Conservation (phyloP, 2,797 vertebrate species). For the Eulemur albifrons region DNA sequence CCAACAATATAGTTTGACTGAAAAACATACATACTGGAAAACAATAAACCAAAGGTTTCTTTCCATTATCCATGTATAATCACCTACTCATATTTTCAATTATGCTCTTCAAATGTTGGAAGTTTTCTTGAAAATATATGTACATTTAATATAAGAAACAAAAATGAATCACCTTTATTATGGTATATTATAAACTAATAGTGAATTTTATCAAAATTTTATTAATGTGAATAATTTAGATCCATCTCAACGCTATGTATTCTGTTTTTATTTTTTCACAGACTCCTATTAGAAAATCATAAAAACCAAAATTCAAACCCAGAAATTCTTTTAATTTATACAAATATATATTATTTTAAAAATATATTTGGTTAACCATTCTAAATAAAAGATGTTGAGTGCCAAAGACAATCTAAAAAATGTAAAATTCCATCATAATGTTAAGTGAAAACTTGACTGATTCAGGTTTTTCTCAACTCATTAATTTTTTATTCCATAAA, state of each 20-base stretch:
- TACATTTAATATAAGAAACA: background rate
- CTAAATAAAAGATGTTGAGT: background rate
- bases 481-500: background rate
- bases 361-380: background rate
- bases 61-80: conserved; percentile 45
- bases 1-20: conserved; percentile 72
- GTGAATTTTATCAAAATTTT: background rate
- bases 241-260: background rate
- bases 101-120: background rate
- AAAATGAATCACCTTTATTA: background rate
- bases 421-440: background rate
- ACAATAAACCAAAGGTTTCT: conserved; percentile 69
- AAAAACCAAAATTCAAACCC: background rate
- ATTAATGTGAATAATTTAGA: background rate
- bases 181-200: background rate
- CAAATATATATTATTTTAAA: background rate
- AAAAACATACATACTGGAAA: conserved; percentile 74
- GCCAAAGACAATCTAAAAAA: background rate
- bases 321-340: background rate
- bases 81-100: conserved; percentile 52
- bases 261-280: background rate
- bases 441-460: background rate
- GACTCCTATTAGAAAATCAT: background rate
- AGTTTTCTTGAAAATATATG: background rate
- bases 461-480: background rate